phyloP scores from a whole-genome alignment of 2,113 vertebrate genomes.

The Rissa tridactyla region DNA sequence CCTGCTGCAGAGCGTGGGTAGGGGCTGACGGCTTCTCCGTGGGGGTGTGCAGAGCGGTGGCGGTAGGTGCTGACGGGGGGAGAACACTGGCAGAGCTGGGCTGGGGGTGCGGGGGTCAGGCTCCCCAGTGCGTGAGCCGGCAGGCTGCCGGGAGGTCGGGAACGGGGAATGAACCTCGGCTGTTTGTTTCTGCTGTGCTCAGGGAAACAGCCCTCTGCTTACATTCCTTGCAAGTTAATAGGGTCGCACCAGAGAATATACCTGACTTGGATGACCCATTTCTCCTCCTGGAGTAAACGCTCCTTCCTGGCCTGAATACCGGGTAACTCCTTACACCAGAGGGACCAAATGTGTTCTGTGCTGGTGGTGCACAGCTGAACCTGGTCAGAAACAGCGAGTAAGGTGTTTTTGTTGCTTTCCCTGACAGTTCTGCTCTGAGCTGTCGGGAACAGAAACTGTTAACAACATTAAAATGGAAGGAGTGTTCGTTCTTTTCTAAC shows the following conservation, averaged over 20 bases:
- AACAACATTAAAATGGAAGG: neutral
- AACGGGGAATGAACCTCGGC: rapidly evolving
- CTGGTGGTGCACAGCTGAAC: neutral
- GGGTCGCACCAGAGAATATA: neutral
- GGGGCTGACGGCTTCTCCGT: rapidly evolving
- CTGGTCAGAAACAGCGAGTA: rapidly evolving
- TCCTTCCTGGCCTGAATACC: neutral
- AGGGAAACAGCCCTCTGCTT: conserved; percentile 4
- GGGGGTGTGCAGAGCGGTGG: too few relatives aligned
- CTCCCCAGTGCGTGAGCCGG: rapidly evolving
- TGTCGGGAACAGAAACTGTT: neutral
- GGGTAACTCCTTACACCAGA: neutral
- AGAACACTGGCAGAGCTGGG: neutral
- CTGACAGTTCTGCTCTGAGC: neutral
- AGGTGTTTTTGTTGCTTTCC: neutral
- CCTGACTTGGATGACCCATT: neutral
- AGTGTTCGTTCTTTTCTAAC: neutral
- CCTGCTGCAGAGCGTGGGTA: neutral
- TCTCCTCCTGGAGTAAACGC: neutral
- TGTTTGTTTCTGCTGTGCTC: conserved; percentile 2
- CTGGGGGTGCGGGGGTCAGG: neutral
- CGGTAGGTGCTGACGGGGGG: rapidly evolving
- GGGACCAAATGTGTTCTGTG: rapidly evolving
- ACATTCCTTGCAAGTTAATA: neutral
- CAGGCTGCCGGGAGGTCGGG: neutral